A percentile compares a stretch with the other conserved stretches of the same genome.
Conservation (phyloP, 2,888 invertebrate species). For the Cacoxenus indagator region DNA sequence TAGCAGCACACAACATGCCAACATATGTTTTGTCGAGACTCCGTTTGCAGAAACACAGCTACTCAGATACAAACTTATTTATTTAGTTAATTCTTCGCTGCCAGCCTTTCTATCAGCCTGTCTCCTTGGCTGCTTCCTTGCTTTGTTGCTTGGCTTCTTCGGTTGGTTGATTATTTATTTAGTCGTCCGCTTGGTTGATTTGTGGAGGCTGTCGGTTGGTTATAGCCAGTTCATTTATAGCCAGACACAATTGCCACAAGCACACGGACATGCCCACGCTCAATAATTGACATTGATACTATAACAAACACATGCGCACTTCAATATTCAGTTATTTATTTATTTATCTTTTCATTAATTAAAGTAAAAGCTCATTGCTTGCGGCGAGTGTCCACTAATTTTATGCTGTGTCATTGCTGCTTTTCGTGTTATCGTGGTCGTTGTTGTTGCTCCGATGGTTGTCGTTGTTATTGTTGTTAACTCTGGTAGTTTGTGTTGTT, state of each 20-base stretch:
- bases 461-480: constrained; percentile 7
- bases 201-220: background rate
- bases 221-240: background rate
- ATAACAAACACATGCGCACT: constrained; percentile 21
- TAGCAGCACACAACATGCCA: constrained; percentile 17
- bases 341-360: constrained; percentile 56
- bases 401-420: constrained; percentile 20
- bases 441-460: constrained; percentile 25
- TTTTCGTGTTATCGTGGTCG: no score
- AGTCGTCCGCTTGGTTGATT: background rate
- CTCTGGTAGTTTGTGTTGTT: constrained; percentile 22
- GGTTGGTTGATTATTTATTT: no score
- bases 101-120: no score
- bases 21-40: background rate
- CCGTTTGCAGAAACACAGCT: background rate
- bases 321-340: constrained; percentile 39
- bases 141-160: no score
- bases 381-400: constrained; percentile 26
- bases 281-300: no score
- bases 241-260: background rate
- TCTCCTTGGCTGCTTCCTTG: no score
- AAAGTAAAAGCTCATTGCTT: constrained; percentile 59
- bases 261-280: constrained; percentile 18
- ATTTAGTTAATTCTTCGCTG: no score
- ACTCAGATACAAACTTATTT: background rate